Evolutionary conservation across 2,113 vertebrate species (phyloP).

Genomic region (Centropus bengalensis): DNA sequence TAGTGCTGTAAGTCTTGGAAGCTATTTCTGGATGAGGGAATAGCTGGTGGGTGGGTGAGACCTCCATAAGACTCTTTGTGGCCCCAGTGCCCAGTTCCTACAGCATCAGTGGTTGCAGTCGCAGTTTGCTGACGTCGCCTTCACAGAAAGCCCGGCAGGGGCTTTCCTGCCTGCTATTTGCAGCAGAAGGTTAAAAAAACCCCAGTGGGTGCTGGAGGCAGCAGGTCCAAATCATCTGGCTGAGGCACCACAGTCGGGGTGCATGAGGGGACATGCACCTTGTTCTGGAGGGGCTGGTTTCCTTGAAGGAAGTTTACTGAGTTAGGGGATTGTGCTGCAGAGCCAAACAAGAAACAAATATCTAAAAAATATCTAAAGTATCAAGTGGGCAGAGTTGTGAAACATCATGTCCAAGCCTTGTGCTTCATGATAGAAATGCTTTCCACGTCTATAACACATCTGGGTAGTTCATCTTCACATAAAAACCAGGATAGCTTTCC

Average conservation of each 20-base stretch:
- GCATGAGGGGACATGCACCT: neutral
- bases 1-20: neutral
- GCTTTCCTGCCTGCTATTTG: neutral
- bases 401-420: neutral
- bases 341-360: neutral
- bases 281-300: neutral
- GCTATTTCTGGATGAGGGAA: neutral
- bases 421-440: neutral
- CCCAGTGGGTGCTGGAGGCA: neutral
- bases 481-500: neutral
- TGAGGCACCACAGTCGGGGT: rapidly evolving
- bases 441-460: neutral
- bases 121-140: neutral
- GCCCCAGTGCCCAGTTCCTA: neutral
- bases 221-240: neutral
- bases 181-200: neutral
- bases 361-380: neutral
- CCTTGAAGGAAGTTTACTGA: neutral
- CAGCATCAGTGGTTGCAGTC: neutral
- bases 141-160: neutral
- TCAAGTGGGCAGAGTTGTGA: neutral
- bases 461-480: neutral
- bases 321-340: neutral
- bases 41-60: neutral
- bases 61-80: neutral